Conservation (phyloP, 2,113 vertebrate genomes). For the Cochlearius cochlearius region DNA sequence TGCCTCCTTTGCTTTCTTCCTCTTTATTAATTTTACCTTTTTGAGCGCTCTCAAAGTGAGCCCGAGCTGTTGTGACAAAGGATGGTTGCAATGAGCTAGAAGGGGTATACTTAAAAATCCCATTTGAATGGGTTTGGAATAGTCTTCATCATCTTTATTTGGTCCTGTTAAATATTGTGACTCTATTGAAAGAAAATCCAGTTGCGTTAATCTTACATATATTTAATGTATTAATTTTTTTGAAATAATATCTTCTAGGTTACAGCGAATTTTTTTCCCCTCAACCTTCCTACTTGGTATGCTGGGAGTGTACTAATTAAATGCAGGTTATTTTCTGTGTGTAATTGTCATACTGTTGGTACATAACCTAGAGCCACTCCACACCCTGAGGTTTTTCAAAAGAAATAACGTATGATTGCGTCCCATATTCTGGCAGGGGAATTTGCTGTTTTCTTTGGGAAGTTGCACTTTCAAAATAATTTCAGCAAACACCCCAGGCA, state of each 20-base stretch:
- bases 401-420: background rate
- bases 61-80: slow-evolving; percentile 48
- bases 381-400: background rate
- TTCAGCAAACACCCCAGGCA: slow-evolving; percentile 3
- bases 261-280: background rate
- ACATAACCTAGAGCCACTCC: background rate
- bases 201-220: background rate
- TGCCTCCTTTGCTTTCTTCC: slow-evolving; percentile 16
- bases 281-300: slow-evolving; percentile 24
- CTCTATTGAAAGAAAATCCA: slow-evolving; percentile 14
- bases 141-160: slow-evolving; percentile 46
- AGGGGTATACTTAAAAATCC: slow-evolving; percentile 57
- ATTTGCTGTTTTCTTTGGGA: background rate
- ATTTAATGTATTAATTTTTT: slow-evolving; percentile 9
- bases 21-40: slow-evolving; percentile 50
- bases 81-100: slow-evolving; percentile 11
- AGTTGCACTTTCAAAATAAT: slow-evolving; percentile 25
- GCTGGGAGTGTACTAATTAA: slow-evolving; percentile 36
- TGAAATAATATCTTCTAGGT: background rate
- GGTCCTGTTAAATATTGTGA: slow-evolving; percentile 62
- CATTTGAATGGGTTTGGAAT: slow-evolving; percentile 26
- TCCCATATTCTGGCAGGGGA: background rate
- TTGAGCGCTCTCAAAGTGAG: slow-evolving; percentile 45
- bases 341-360: background rate
- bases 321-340: slow-evolving; percentile 38